Evolutionary conservation across 2,888 invertebrate genomes (phyloP), one percentile per base, ranked within the genome.

Genomic region (Meiosimyza decipiens): DNA sequence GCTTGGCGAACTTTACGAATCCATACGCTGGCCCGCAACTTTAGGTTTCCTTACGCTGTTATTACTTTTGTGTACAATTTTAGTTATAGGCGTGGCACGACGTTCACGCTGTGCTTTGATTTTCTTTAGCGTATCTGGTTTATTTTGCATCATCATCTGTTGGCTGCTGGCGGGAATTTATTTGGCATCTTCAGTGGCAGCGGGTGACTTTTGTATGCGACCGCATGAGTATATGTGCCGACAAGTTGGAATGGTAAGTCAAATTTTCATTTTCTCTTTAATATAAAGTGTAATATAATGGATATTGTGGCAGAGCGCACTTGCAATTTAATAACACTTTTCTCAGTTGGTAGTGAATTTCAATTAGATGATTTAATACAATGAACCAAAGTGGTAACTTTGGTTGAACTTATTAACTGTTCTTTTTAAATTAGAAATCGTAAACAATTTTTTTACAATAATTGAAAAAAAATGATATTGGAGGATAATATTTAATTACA

Each of bases 141-240:
- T 95, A 63, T 87, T 87, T 78, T 87, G 87, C 75, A 86, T 87
- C 71, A 87, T 87, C 74, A 82, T 87, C 66, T 95, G 95, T 79
- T 97, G 96, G 94, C 90, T 95, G 83, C 91, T 95, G 88, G 93
- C 95, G 62, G 96, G 96, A 73, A 88, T 96, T 80, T 95, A 97
- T 88, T 90, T 96, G 80, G 94, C 94, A 74, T 91, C 92, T 68
- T 92, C 94, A 72, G 95, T 96, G 84, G 95, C 94, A 70, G 90
- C 93, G 59, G 94, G 94, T 69, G 95, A 95, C 88, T 92, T 95
- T 63, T 96, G 96, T 87, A 91, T 94, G 85, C 92, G 94, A 75
- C 96, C 96, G 22, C 94, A 95, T 75, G 86, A 87, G 74, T 86
- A 82, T 71, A 84, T 87, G 84, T 87, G 87, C 75, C 85, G 84